These are phyloP conservation scores for Tolmerus cingulatus DNA, from an alignment of 2,888 invertebrate genomes.

Conservation along the genomic window DNA sequence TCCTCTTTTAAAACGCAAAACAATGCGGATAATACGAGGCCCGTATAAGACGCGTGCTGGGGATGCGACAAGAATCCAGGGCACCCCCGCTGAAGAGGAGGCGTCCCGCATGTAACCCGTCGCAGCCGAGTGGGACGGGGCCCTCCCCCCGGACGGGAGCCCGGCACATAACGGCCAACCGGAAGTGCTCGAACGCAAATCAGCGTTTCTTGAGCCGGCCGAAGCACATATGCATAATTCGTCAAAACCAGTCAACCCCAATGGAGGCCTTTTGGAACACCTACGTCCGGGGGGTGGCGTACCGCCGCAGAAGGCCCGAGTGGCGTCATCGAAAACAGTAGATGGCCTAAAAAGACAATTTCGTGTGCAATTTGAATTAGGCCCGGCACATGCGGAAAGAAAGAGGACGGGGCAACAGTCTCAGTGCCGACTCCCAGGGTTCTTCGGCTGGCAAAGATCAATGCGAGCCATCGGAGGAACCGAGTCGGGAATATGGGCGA, in stretches of 20 bases:
- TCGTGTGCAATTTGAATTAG: slow-evolving; percentile 30
- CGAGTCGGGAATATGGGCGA: slow-evolving; percentile 33
- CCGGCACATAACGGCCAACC: neutral
- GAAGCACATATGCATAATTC: slow-evolving; percentile 32
- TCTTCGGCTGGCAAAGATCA: slow-evolving; percentile 30
- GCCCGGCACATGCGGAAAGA: slow-evolving; percentile 3
- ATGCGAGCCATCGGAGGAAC: slow-evolving; percentile 27
- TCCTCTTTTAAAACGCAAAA: neutral
- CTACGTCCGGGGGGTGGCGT: neutral
- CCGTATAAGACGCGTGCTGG: neutral
- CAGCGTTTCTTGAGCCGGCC: slow-evolving; percentile 9
- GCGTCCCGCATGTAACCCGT: neutral
- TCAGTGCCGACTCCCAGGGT: neutral
- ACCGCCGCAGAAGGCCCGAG: neutral
- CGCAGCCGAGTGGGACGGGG: neutral
- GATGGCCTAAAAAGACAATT: slow-evolving; percentile 32
- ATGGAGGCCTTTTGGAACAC: slow-evolving; percentile 8
- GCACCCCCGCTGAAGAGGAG: neutral
- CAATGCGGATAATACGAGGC: neutral
- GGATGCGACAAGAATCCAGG: slow-evolving; percentile 3
- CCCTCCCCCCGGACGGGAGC: neutral
- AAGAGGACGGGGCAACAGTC: slow-evolving; percentile 33
- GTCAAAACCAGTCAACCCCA: slow-evolving; percentile 22
- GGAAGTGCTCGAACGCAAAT: neutral
- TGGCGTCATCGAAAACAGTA: slow-evolving; percentile 11